Conservation (phyloP, 2,113 vertebrate genomes). For the Abramis brama region DNA sequence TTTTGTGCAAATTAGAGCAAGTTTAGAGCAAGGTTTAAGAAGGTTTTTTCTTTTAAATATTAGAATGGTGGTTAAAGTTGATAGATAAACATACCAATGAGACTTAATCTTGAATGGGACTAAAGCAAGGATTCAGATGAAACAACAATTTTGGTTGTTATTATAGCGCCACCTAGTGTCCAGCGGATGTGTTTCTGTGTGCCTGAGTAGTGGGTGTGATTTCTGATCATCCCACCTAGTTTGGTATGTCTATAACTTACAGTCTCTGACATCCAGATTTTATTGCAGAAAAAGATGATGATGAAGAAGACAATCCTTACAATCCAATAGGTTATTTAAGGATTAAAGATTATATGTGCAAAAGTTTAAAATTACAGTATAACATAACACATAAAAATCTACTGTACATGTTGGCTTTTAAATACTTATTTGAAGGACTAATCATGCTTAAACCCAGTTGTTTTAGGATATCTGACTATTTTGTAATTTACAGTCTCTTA, state of each 20-base stretch:
- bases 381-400: background rate
- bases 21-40: background rate
- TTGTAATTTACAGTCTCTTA: background rate
- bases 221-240: background rate
- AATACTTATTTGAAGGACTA: background rate
- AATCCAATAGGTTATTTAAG: background rate
- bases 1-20: background rate
- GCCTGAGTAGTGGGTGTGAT: no score
- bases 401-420: background rate
- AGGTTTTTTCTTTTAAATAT: background rate
- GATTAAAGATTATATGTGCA: no score
- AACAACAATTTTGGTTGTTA: no score
- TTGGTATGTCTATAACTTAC: background rate
- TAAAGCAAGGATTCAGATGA: background rate
- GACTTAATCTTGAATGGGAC: background rate
- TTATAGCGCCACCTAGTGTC: background rate
- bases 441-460: background rate
- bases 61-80: background rate
- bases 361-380: background rate
- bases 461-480: background rate
- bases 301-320: background rate
- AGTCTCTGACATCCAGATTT: background rate
- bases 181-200: background rate
- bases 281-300: background rate
- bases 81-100: background rate